Evolutionary conservation across 2,113 vertebrate genomes (phyloP).

Genomic region (Paedocypris sp.): DNA sequence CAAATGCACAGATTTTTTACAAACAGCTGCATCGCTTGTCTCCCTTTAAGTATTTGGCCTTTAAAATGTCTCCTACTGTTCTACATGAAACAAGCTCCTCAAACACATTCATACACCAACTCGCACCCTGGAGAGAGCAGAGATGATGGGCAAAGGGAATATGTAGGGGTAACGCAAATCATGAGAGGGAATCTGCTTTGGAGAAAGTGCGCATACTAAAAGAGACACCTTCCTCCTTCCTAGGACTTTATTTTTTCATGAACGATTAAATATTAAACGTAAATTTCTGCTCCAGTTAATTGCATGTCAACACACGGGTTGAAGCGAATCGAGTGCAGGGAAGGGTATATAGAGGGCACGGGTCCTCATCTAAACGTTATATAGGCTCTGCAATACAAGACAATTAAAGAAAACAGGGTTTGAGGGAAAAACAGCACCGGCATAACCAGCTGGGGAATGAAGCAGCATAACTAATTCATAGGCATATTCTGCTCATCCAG

Average conservation of each 20-base stretch:
- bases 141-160: neutral
- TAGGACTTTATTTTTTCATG: constrained; percentile 22
- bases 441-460: constrained; percentile 38
- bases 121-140: constrained; percentile 14
- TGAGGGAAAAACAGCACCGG: constrained; percentile 14
- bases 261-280: constrained; percentile 50
- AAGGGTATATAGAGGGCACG: constrained; percentile 2
- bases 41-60: constrained; percentile 14
- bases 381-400: constrained; percentile 24
- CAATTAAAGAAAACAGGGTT: constrained; percentile 25
- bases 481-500: constrained; percentile 36
- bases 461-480: constrained; percentile 56
- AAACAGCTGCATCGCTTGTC: constrained; percentile 3
- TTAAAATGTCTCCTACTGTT: neutral
- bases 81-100: neutral
- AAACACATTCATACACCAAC: neutral
- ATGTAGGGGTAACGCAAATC: neutral
- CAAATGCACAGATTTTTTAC: constrained; percentile 36
- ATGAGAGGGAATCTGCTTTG: neutral
- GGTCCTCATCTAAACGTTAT: constrained; percentile 15
- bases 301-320: constrained; percentile 43
- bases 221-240: constrained; percentile 21
- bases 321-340: neutral
- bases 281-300: constrained; percentile 51
- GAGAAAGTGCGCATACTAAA: constrained; percentile 15